phyloP scores from a whole-genome alignment of 2,888 invertebrate species.

The Hybos culiciformis region DNA sequence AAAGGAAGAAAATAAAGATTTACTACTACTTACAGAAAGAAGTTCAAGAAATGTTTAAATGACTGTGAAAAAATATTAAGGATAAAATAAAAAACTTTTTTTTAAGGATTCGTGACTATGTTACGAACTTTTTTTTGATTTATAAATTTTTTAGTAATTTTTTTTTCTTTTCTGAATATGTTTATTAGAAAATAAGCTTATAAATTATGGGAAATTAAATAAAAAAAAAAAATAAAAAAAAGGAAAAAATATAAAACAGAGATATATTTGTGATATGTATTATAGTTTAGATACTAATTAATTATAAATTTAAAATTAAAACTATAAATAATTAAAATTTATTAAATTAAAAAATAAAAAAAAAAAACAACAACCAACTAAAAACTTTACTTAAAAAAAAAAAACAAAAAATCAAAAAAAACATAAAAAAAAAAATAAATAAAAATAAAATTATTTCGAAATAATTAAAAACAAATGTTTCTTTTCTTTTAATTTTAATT shows the following conservation, averaged over 20 bases:
- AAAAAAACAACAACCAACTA: not conserved
- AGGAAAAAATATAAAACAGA: conserved; percentile 13
- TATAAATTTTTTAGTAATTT: no score
- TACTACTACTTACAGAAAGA: no score
- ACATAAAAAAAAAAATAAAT: not conserved
- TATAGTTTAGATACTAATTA: conserved; percentile 17
- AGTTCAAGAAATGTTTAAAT: no score
- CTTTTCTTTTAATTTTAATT: no score
- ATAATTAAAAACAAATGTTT: not conserved
- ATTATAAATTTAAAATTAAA: conserved; percentile 8
- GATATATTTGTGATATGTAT: conserved; percentile 18
- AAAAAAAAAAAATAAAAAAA: not conserved
- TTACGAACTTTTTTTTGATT: no score
- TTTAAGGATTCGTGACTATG: no score
- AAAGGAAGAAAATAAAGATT: no score
- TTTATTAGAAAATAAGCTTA: no score
- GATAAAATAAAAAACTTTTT: no score
- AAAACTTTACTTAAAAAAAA: not conserved
- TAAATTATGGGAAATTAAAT: not conserved
- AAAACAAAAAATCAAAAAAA: not conserved
- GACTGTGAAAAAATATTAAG: no score
- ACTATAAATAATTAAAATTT: conserved; percentile 8
- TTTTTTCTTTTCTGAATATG: no score
- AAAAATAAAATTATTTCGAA: conserved; percentile 1
- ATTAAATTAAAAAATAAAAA: not conserved